A percentile compares a stretch with the other conserved stretches of the same genome.
Evolutionary conservation across 2,888 invertebrate genomes (phyloP).

Genomic region (Tetheella fluctuosa): DNA sequence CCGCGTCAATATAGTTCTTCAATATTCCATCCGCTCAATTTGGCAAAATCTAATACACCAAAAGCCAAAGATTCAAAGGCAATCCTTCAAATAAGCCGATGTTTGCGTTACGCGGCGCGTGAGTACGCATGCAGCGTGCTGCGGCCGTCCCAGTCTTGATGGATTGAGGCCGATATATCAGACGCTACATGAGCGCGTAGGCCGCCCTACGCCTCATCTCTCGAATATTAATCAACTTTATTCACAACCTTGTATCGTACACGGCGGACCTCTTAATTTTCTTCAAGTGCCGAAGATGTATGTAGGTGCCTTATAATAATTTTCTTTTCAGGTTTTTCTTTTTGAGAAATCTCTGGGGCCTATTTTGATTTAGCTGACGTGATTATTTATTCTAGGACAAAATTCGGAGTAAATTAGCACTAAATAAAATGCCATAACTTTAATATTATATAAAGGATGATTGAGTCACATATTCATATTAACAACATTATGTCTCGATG

Average conservation of each 20-base stretch:
- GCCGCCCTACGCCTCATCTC: constrained; percentile 51
- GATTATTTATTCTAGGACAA: background rate
- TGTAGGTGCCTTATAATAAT: constrained; percentile 10
- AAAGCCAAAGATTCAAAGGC: constrained; percentile 37
- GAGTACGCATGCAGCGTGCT: constrained; percentile 58
- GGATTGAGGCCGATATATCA: constrained; percentile 63
- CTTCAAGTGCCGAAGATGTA: constrained; percentile 38
- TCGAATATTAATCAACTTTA: constrained; percentile 63
- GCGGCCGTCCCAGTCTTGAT: constrained; percentile 49
- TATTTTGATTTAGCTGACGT: constrained; percentile 1
- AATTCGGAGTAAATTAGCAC: background rate
- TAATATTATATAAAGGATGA: too few relatives aligned
- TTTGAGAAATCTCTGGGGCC: constrained; percentile 1
- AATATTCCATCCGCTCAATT: constrained; percentile 29
- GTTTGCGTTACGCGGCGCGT: constrained; percentile 41
- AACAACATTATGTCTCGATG: constrained; percentile 18
- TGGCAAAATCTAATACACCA: constrained; percentile 26
- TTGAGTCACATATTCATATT: constrained; percentile 35
- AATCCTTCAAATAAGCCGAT: constrained; percentile 43
- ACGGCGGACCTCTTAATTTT: constrained; percentile 53
- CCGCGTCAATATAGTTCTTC: constrained; percentile 25
- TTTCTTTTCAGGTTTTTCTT: constrained; percentile 6
- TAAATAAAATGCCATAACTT: too few relatives aligned
- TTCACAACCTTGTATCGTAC: constrained; percentile 47
- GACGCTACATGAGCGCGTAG: constrained; percentile 43